Evolutionary conservation across 2,113 vertebrate species (phyloP), one percentile per base, ranked within the genome.

Genomic region (Pogonocichla stellata): DNA sequence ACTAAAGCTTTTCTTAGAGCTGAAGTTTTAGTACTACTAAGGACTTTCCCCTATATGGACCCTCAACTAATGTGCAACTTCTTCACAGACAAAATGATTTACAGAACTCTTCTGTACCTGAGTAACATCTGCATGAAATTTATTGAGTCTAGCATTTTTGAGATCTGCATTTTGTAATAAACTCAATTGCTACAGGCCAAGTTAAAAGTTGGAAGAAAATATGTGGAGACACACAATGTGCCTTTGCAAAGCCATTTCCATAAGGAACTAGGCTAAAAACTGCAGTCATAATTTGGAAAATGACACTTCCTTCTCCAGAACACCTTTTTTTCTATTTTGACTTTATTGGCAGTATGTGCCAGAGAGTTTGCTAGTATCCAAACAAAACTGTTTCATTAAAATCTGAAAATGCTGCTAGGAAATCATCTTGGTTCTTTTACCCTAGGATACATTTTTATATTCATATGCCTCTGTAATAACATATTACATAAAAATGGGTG

Each of bases 251-350:
- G 75, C n/a, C 4, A 12, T 62, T 91, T 94, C 43, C 54, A 54
- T 43, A 93, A 90, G 71, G 90, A 95, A 86, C 10, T 31, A 92
- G 75, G 47, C 25, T 86, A 66, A 80, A 86, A 97, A 62, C 71
- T 74, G 60, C 66, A 70, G 82, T 71, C 64, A 54, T 86, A 34
- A 95, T 77, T 88, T 92, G 94, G 88, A 90, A 93, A 90, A 83
- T 60, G 36, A 88, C 75, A 86, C 56, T 90, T 96, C 42, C 75
- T 86, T 94, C 91, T 90, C 86, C 84, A 81, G 43, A 95, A 97
- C 74, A 94, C 61, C 57, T 84, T 90, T 94, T 77, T 75, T 92
- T 84, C n/a, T 34, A 48, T 84, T 95, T 94, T 94, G 43, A 90
- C 67, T 72, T 80, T 70, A 70, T 42, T 7, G 1, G 75, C 6